Percentiles rank a stretch among this genome's conserved stretches.
Conservation (phyloP, 64 coral and sea anemone genomes). For the Porites lutea region DNA sequence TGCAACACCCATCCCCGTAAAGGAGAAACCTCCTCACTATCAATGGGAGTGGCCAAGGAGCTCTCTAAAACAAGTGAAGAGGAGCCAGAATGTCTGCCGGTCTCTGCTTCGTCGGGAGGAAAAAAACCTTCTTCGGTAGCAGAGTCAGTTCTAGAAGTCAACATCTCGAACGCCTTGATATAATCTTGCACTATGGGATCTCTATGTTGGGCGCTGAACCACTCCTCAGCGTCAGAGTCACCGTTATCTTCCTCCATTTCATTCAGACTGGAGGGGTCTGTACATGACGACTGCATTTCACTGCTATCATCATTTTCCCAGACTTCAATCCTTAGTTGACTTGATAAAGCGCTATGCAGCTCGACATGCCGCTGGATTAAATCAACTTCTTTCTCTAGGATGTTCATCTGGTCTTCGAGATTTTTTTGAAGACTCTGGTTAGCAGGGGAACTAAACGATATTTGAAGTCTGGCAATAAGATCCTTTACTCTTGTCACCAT, state of each 20-base stretch:
- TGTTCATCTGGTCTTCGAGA: neutral
- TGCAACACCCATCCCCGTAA: conserved; percentile 74
- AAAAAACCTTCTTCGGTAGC: neutral
- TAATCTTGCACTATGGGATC: conserved; percentile 96
- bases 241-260: conserved; percentile 46
- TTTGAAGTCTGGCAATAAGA: neutral
- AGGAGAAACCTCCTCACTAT: neutral
- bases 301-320: neutral
- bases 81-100: conserved; percentile 6
- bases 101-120: neutral
- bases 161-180: conserved; percentile 85
- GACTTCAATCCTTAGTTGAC: neutral
- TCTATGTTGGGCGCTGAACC: conserved; percentile 75
- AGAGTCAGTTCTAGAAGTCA: conserved; percentile 23
- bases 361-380: neutral
- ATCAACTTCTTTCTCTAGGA: conserved; percentile 12
- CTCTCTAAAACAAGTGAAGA: neutral
- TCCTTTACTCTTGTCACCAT: neutral
- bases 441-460: neutral
- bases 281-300: neutral
- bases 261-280: neutral
- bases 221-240: conserved; percentile 80
- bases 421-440: neutral
- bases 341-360: neutral
- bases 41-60: neutral